Base-by-base conservation (phyloP, 2,888 invertebrate genomes). In the Hypolimnas misippus region DNA sequence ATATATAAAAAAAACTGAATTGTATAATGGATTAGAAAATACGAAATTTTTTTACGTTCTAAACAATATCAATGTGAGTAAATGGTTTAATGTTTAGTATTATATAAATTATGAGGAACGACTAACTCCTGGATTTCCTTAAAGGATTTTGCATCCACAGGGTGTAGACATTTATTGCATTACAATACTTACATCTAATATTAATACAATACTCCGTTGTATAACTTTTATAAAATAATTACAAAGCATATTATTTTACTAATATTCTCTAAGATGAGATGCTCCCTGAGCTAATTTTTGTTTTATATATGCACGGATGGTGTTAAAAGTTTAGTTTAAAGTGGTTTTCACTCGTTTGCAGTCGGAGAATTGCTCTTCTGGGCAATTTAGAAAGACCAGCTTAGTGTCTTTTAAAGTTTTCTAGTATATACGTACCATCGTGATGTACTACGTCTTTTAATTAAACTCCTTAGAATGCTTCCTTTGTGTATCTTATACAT, bases 291-390 rank as follows among this genome's bases (percentile, higher is more conserved):
- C 51, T 52, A 31, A 58, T 42, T 52, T 58, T 42, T 52, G 42
- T 51, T 40, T 58, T 46, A 59, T 25, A 44, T 44, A 21, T 46
- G 59, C 25, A 21, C 16, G 16, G 44, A 46, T 35, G 44, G 46
- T 53, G 44, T 53, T 44, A 35, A 46, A 59, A 59, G 46, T 59
- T 53, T 49, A 19, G 25, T 49, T 49, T 25, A 6, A 49, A 49
- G 25, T 14, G 29, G 25, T 29, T 49, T 49, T 49, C 25, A 49
- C 49, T 29, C 49, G 8, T 49, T 49, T 29, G 25, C 14, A 49
- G 49, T 49, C 49, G 25, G 46, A 19, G 10, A 44, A 46, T 46
- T 46, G 46, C 21, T 46, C 46, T 46, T 46, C 46, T 21, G 46
- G 46, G 46, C n/a, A 46, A 21, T 21, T 46, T 12, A n/a, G 21